Percentiles rank a stretch among this genome's conserved stretches.
Evolutionary conservation across 1,140 invertebrate genomes (phyloP).

Genomic region (Lepidurus arcticus): DNA sequence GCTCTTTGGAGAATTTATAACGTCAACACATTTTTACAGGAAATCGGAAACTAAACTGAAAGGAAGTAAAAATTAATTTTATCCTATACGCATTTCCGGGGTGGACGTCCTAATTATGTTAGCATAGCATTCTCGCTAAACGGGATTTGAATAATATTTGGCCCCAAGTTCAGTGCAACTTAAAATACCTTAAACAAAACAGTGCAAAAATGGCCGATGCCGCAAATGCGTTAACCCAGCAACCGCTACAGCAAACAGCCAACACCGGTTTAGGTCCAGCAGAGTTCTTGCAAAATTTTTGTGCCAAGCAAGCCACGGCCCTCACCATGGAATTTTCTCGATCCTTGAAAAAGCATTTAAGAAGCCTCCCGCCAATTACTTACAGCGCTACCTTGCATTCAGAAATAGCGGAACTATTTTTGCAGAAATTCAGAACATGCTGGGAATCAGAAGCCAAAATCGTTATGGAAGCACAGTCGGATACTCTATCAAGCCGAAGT

Average conservation of each 20-base stretch:
- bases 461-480: background rate
- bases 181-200: background rate
- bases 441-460: background rate
- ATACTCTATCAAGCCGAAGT: background rate
- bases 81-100: background rate
- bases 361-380: background rate
- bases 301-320: background rate
- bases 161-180: background rate
- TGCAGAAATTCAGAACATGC: background rate
- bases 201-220: slow-evolving; percentile 13
- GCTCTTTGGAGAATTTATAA: background rate
- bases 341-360: background rate
- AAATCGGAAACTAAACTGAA: background rate
- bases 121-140: no score
- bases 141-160: no score
- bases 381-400: background rate
- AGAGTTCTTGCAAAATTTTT: background rate
- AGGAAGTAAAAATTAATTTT: slow-evolving; percentile 5
- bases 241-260: background rate
- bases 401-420: background rate
- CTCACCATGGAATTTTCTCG: background rate
- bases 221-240: background rate
- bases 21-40: background rate
- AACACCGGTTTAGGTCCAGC: background rate
- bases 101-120: background rate